Evolutionary conservation across 2,113 vertebrate genomes (phyloP).

Genomic region (Irena cyanogastra): DNA sequence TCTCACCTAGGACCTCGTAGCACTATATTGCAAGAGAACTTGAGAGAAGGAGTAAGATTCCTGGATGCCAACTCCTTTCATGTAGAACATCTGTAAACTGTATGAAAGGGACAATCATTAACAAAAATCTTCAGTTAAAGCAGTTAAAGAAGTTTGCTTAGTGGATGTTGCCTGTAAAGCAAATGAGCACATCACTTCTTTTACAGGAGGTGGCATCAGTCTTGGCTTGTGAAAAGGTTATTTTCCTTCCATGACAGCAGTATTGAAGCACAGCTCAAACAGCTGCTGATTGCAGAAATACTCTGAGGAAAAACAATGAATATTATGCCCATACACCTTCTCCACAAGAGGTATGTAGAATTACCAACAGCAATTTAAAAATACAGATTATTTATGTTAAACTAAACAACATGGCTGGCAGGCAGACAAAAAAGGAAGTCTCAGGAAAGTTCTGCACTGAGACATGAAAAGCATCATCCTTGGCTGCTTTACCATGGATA

Average conservation of each 20-base stretch:
- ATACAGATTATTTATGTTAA: not conserved
- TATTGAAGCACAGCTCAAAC: not conserved
- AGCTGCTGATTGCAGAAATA: not conserved
- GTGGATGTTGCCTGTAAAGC: not conserved
- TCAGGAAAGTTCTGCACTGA: not conserved
- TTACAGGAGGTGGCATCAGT: not conserved
- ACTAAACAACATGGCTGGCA: not conserved
- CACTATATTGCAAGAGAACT: not conserved
- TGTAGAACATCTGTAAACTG: not conserved
- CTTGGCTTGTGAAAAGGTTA: not conserved
- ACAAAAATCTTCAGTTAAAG: not conserved
- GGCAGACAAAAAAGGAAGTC: constrained; percentile 1
- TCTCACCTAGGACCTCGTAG: not conserved
- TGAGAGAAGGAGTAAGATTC: not conserved
- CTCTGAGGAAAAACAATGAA: not conserved
- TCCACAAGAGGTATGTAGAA: not conserved
- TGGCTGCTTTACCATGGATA: not conserved
- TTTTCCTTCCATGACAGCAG: not conserved
- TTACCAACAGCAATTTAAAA: not conserved
- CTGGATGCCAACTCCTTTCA: not conserved
- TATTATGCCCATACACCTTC: not conserved
- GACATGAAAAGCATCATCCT: not conserved
- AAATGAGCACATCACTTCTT: not conserved
- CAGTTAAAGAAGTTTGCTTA: not conserved
- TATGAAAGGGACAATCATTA: not conserved